Conservation (phyloP, 2,113 vertebrate genomes). For the Megaleporinus macrocephalus region DNA sequence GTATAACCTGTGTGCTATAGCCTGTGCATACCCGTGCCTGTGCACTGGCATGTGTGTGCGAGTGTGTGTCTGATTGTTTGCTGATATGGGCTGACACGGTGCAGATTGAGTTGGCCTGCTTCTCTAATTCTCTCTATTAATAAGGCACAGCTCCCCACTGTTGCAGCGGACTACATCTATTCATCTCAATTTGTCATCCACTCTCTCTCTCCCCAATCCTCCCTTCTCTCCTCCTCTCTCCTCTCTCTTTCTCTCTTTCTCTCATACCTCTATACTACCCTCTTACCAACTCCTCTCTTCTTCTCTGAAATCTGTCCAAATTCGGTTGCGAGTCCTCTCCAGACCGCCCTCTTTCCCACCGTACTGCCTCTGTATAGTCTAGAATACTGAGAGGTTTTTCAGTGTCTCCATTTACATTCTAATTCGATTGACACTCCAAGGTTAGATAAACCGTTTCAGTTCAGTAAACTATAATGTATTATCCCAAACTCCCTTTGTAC, state of each 20-base stretch:
- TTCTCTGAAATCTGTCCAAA: neutral
- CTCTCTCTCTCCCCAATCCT: conserved; percentile 54
- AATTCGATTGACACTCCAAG: conserved; percentile 66
- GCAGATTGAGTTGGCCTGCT: conserved; percentile 82
- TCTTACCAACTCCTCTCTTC: conserved; percentile 32
- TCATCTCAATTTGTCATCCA: conserved; percentile 85
- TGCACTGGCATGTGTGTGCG: conserved; percentile 30
- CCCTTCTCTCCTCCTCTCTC: neutral
- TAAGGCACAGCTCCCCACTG: conserved; percentile 78
- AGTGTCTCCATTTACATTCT: conserved; percentile 64
- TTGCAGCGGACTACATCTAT: conserved; percentile 82
- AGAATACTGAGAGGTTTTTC: conserved; percentile 68
- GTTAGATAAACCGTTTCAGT: conserved; percentile 72
- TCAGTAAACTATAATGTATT: conserved; percentile 62
- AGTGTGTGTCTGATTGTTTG: conserved; percentile 75
- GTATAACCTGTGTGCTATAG: neutral
- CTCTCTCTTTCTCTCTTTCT: conserved; percentile 1
- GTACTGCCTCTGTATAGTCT: conserved; percentile 63
- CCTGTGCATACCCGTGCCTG: neutral
- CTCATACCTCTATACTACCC: no score
- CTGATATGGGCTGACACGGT: conserved; percentile 79
- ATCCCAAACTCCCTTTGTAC: neutral
- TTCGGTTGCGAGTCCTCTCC: no score
- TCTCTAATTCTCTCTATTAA: conserved; percentile 84
- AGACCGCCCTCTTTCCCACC: neutral